phyloP scores from a whole-genome alignment of 2,888 invertebrate genomes.

The Hipparchia semele region DNA sequence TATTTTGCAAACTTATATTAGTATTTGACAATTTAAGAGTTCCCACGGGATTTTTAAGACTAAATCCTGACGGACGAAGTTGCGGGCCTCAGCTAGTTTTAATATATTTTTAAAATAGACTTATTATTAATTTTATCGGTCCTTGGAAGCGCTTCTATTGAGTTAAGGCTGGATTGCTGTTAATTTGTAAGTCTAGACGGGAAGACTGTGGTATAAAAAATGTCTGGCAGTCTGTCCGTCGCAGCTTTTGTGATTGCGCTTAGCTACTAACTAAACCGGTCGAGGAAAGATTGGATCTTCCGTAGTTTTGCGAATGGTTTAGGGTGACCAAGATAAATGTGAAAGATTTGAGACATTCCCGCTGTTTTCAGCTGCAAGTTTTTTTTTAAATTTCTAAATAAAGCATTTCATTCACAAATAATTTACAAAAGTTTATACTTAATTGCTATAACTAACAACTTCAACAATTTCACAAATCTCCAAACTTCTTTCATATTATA shows the following conservation, averaged over 20 bases:
- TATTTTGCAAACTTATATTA: too few species aligned
- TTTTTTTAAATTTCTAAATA: neutral
- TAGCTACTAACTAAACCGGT: conserved; percentile 36
- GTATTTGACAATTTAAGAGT: too few species aligned
- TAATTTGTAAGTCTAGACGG: neutral
- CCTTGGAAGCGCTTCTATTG: too few species aligned
- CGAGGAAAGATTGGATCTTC: conserved; percentile 29
- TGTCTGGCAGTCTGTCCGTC: conserved; percentile 29
- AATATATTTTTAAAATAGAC: too few species aligned
- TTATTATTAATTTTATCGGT: too few species aligned
- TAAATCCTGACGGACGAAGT: too few species aligned
- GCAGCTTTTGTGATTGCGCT: conserved; percentile 26
- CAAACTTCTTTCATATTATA: too few species aligned
- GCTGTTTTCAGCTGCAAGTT: neutral
- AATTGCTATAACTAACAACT: too few species aligned
- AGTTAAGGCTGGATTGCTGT: neutral
- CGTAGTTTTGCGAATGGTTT: conserved; percentile 20
- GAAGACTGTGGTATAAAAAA: neutral
- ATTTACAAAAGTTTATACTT: too few species aligned
- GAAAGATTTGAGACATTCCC: neutral
- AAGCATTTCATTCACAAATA: neutral
- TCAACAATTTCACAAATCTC: too few species aligned
- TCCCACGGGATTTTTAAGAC: too few species aligned
- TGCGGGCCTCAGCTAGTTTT: too few species aligned
- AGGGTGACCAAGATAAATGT: conserved; percentile 23